A percentile compares a stretch with the other conserved stretches of the same genome.
Conservation (phyloP, 2,113 vertebrate genomes). For the Collichthys lucidus region DNA sequence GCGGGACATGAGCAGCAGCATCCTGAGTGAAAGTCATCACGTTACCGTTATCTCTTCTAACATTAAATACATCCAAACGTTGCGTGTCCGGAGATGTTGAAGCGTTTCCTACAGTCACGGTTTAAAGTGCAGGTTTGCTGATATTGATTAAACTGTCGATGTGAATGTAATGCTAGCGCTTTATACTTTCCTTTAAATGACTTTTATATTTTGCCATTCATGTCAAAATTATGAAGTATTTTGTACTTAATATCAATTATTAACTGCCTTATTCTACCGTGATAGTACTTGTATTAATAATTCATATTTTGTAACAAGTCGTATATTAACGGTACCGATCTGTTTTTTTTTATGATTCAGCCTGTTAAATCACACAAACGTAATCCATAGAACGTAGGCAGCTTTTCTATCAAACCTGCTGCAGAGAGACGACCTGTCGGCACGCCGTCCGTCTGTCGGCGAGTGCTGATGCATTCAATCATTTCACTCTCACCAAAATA, state of each 20-base stretch:
- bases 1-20: no score
- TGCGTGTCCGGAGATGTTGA: no score
- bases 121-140: background rate
- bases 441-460: no score
- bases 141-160: background rate
- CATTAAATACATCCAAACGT: no score
- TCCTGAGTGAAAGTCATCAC: no score
- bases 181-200: background rate
- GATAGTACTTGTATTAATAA: conserved; percentile 19
- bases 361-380: background rate
- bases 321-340: background rate
- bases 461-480: no score
- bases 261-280: background rate
- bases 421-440: background rate
- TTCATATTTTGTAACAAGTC: background rate
- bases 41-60: no score
- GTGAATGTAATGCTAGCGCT: background rate
- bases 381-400: background rate
- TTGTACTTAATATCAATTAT: background rate
- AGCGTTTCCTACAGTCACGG: no score
- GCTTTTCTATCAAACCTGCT: background rate
- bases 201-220: background rate
- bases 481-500: background rate
- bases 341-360: background rate
- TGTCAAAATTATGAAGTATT: background rate